Evolutionary conservation across 2,888 invertebrate species (phyloP), one percentile per base, ranked within the genome.

Genomic region (Patella depressa): DNA sequence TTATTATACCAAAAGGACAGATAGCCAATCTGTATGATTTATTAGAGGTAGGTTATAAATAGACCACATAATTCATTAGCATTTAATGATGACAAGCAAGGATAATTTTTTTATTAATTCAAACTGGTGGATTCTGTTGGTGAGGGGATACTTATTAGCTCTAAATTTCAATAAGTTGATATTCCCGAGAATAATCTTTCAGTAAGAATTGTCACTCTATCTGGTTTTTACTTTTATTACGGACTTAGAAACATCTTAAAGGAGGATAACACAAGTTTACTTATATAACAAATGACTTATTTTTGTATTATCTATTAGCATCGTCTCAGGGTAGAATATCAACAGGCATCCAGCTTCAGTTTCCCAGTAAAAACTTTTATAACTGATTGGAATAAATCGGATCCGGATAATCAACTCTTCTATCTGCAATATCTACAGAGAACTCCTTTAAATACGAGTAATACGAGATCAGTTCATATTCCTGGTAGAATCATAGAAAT

Each of bases 341-440:
- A 24, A 24, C 9, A 9, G 14, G 65, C 65, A 24, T 65, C 24
- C 2, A 65, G 65, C 24, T 65, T 65, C 24, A 24, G 19, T 24
- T 65, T 65, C 24, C 65, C 65, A 65, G 65, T 65, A 12, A 65
- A 65, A 65, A 65, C 65, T 12, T 65, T 65, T 19, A 65, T 65
- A 9, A 65, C 65, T 0, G 65, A 65, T 24, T 65, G 65, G 65
- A 65, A 24, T 24, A 65, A 65, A 65, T 65, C 65, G 0, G 65
- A 65, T 5, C 65, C 65, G 3, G 19, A 65, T 65, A 65, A 65
- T 24, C 19, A 65, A 24, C 65, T 65, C 3, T 65, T 24, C 7
- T 24, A 65, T 65, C 65, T 65, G 4, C 65, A 65, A 65, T 65
- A 65, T 65, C 24, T 65, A 24, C 65, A 24, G 24, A 19, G 65